Evolutionary conservation across 2,113 vertebrate genomes (phyloP).

Genomic region (Vimba vimba): DNA sequence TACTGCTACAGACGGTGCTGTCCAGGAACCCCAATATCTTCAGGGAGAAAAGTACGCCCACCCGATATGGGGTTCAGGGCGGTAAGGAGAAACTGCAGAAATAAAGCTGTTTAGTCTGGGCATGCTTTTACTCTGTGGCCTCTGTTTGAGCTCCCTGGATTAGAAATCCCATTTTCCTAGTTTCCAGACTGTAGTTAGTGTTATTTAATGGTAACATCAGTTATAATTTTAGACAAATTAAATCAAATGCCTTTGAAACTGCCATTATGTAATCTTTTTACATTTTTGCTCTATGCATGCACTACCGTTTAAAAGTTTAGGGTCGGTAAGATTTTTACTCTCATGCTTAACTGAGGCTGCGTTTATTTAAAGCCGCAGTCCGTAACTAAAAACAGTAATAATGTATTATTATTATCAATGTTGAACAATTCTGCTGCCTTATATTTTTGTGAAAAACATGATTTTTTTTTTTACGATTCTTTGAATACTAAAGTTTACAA

Average conservation of each 20-base stretch:
- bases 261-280: background rate
- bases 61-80: slow-evolving; percentile 82
- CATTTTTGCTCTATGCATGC: background rate
- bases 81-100: slow-evolving; percentile 72
- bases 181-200: background rate
- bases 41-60: slow-evolving; percentile 97
- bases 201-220: background rate
- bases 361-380: background rate
- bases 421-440: background rate
- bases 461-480: background rate
- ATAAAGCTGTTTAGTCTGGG: slow-evolving; percentile 57
- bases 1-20: slow-evolving; percentile 93
- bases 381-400: background rate
- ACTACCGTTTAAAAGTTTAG: background rate
- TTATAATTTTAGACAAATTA: background rate
- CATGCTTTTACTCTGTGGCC: slow-evolving; percentile 36
- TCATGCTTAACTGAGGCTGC: background rate
- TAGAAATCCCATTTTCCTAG: slow-evolving; percentile 14
- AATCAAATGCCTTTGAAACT: background rate
- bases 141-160: slow-evolving; percentile 23
- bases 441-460: background rate
- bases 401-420: background rate
- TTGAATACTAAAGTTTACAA: background rate
- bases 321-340: background rate
- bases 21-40: slow-evolving; percentile 98